These are phyloP conservation scores for Meandrusa payeni DNA, from an alignment of 2,888 invertebrate genomes.

Conservation along the genomic window DNA sequence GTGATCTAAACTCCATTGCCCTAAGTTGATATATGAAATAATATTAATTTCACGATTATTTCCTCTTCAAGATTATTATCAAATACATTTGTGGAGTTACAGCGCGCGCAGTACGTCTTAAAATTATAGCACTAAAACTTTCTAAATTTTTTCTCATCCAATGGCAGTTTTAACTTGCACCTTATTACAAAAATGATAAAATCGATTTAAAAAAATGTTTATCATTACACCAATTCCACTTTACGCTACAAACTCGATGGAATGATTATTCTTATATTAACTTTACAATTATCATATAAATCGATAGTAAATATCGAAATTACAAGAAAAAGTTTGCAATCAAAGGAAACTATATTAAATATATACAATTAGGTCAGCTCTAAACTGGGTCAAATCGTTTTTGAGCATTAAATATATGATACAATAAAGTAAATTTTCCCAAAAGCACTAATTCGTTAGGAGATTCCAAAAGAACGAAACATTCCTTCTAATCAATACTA, in stretches of 20 bases:
- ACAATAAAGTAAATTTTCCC: constrained; percentile 25
- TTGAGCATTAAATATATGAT: constrained; percentile 40
- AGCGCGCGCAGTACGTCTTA: constrained; percentile 45
- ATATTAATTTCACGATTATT: constrained; percentile 16
- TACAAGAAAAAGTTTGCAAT: constrained; percentile 29
- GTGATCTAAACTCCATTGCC: no score
- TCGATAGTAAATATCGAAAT: constrained; percentile 33
- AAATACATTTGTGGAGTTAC: constrained; percentile 50
- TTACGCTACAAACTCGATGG: constrained; percentile 51
- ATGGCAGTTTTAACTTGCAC: constrained; percentile 55
- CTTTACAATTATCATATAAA: constrained; percentile 42
- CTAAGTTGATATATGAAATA: neutral
- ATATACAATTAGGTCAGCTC: constrained; percentile 51
- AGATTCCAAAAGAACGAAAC: constrained; percentile 21
- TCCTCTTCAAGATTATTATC: constrained; percentile 24
- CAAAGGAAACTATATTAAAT: constrained; percentile 21
- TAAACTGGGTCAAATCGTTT: constrained; percentile 36
- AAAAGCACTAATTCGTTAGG: constrained; percentile 25
- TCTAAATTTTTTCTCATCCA: constrained; percentile 33
- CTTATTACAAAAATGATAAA: constrained; percentile 49
- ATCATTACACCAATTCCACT: constrained; percentile 49
- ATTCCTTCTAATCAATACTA: constrained; percentile 12
- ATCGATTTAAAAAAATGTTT: constrained; percentile 32
- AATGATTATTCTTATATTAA: constrained; percentile 54
- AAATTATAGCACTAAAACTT: constrained; percentile 26